Percentiles rank a stretch among this genome's conserved stretches.
Evolutionary conservation across 2,888 invertebrate species (phyloP).

Genomic region (Drosophila mettleri): DNA sequence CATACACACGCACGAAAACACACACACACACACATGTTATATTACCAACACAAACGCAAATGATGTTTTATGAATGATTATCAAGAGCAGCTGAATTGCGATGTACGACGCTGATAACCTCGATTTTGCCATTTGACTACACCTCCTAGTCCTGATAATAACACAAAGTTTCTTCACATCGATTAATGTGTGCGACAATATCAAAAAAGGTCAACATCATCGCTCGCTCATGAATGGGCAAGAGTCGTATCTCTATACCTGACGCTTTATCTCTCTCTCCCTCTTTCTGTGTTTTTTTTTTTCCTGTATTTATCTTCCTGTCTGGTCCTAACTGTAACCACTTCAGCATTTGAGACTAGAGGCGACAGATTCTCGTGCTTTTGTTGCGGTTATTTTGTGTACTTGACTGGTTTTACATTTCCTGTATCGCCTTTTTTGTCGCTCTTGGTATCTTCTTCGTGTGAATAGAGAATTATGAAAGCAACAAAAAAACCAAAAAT

Average conservation of each 20-base stretch:
- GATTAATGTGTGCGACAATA: slow-evolving; percentile 62
- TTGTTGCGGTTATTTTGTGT: slow-evolving; percentile 64
- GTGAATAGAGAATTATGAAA: slow-evolving; percentile 65
- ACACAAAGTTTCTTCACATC: slow-evolving; percentile 37
- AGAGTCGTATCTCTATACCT: slow-evolving; percentile 24
- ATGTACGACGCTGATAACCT: slow-evolving; percentile 58
- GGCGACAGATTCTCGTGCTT: slow-evolving; percentile 40
- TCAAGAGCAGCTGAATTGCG: slow-evolving; percentile 55
- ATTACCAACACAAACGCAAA: slow-evolving; percentile 45
- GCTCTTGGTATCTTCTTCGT: slow-evolving; percentile 34
- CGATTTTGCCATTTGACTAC: slow-evolving; percentile 43
- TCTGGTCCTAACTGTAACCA: slow-evolving; percentile 48
- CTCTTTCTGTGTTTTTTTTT: not conserved
- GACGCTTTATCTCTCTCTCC: slow-evolving; percentile 1
- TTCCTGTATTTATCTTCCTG: slow-evolving; percentile 10
- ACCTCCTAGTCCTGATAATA: slow-evolving; percentile 43
- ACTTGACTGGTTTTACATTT: slow-evolving; percentile 74
- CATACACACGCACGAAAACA: slow-evolving; percentile 6
- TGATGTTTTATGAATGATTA: slow-evolving; percentile 77
- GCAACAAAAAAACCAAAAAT: slow-evolving; percentile 38
- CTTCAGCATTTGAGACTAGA: slow-evolving; percentile 43
- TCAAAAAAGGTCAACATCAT: slow-evolving; percentile 68
- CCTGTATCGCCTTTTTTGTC: slow-evolving; percentile 72
- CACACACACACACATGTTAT: slow-evolving; percentile 24
- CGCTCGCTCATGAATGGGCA: slow-evolving; percentile 58